phyloP scores from a whole-genome alignment of 1,140 invertebrate species.

The Intoshia linei region DNA sequence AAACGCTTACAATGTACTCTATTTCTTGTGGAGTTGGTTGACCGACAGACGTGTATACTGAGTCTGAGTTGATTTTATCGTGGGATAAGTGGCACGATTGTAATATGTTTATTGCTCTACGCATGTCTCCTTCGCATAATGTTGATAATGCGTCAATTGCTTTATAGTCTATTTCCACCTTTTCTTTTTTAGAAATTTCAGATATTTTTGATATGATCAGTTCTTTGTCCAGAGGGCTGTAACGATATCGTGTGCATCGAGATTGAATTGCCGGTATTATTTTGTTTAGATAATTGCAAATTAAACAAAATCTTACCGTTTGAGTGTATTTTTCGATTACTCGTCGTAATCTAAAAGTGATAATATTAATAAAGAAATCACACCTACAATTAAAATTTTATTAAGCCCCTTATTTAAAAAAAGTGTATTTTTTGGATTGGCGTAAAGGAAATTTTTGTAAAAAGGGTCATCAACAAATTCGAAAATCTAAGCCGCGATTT shows the following conservation, averaged over 20 bases:
- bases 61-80: constrained; percentile 48
- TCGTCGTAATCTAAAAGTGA: constrained; percentile 19
- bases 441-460: no score
- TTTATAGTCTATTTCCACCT: no score
- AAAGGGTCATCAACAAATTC: no score
- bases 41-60: constrained; percentile 74
- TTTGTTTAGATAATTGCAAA: constrained; percentile 89
- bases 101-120: constrained; percentile 69
- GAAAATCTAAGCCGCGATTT: no score
- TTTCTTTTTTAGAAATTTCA: constrained; percentile 47
- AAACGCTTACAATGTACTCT: constrained; percentile 46
- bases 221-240: constrained; percentile 44
- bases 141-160: constrained; percentile 35
- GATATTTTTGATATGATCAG: constrained; percentile 63
- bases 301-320: constrained; percentile 84
- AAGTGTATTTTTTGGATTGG: neutral
- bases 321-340: constrained; percentile 96
- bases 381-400: neutral
- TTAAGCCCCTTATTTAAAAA: neutral
- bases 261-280: constrained; percentile 93
- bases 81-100: constrained; percentile 53
- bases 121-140: constrained; percentile 79
- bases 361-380: constrained; percentile 4
- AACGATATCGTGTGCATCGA: constrained; percentile 74
- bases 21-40: constrained; percentile 65